A percentile compares a stretch with the other conserved stretches of the same genome.
Conservation (phyloP, 23 tunicate genomes). For the Halocynthia roretzi region DNA sequence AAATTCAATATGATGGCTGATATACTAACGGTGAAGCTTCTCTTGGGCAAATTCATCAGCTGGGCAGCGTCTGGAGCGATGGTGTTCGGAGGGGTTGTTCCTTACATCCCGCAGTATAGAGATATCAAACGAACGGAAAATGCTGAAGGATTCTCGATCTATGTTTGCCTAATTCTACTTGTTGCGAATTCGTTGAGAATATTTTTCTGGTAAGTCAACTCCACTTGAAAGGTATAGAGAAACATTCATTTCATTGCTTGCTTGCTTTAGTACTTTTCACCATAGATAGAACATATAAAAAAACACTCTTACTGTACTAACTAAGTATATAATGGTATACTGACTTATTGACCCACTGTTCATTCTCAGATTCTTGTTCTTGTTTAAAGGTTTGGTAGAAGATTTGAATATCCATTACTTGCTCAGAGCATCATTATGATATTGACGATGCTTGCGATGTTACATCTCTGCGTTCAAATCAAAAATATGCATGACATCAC, state of each 20-base stretch:
- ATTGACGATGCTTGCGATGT: conserved; percentile 92
- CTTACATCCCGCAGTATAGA: conserved; percentile 93
- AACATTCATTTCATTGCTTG: too few species aligned
- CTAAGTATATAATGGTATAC: too few species aligned
- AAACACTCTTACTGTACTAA: too few species aligned
- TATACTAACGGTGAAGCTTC: too few species aligned
- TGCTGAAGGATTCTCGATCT: conserved; percentile 94
- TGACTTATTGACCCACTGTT: too few species aligned
- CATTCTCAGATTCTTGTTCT: neutral
- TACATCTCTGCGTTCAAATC: conserved; percentile 77
- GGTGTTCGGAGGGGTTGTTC: conserved; percentile 95
- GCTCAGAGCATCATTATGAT: conserved; percentile 96
- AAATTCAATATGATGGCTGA: too few species aligned
- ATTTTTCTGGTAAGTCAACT: conserved; percentile 74
- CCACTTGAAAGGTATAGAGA: too few species aligned
- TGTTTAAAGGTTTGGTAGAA: conserved; percentile 84
- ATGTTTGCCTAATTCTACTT: conserved; percentile 86
- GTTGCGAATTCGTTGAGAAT: conserved; percentile 87
- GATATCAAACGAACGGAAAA: conserved; percentile 86
- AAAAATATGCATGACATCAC: conserved; percentile 58
- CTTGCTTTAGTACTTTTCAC: too few species aligned
- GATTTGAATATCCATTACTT: conserved; percentile 86
- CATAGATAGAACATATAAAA: too few species aligned
- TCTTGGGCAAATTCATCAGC: conserved; percentile 17
- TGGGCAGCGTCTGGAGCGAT: conserved; percentile 95